Conservation (phyloP, 2,113 vertebrate genomes). For the Hydrochoerus hydrochaeris region DNA sequence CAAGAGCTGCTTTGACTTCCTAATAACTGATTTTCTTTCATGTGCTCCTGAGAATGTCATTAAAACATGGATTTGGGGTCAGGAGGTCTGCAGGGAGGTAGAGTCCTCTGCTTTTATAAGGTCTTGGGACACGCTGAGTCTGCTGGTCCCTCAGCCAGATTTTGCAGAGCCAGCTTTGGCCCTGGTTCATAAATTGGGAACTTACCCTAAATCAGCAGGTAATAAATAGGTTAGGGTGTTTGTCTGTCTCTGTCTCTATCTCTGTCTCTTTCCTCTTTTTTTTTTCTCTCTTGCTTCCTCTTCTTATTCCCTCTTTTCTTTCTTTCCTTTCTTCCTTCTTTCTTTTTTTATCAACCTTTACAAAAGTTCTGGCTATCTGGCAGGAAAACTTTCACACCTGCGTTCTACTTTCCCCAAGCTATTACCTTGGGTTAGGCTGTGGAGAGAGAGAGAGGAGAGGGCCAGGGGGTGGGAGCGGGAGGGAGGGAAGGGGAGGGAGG, state of each 20-base stretch:
- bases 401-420: background rate
- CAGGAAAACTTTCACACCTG: background rate
- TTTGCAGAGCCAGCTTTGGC: background rate
- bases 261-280: background rate
- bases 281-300: fast-evolving
- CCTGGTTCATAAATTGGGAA: background rate
- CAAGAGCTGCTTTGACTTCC: background rate
- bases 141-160: background rate
- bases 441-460: background rate
- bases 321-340: background rate
- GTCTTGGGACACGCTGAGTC: background rate
- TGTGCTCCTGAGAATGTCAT: background rate
- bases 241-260: background rate
- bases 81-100: background rate
- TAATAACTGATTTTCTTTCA: background rate
- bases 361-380: background rate
- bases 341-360: background rate
- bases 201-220: background rate
- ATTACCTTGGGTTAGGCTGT: background rate
- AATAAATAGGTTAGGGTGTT: background rate
- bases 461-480: background rate
- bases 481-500: background rate
- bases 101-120: background rate
- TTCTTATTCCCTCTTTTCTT: no score
- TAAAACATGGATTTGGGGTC: background rate